These are phyloP conservation scores for Corapipo altera DNA, from an alignment of 2,113 vertebrate genomes.

Conservation along the genomic window DNA sequence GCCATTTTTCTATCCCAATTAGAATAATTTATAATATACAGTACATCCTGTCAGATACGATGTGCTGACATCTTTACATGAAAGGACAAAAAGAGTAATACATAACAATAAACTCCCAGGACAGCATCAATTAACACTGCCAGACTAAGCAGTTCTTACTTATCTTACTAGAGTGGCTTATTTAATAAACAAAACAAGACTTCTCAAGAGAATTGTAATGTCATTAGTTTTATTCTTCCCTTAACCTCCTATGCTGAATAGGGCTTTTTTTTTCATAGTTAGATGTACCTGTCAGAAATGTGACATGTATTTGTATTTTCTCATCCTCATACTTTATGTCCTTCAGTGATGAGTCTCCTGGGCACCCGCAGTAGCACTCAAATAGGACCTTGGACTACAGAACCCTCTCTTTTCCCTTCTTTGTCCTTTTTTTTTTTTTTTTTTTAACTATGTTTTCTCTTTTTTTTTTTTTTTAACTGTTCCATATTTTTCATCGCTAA, in stretches of 20 bases:
- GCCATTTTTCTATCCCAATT: neutral
- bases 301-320: conserved; percentile 5
- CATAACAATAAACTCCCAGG: conserved; percentile 23
- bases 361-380: neutral
- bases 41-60: conserved; percentile 2
- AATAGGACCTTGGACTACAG: neutral
- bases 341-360: neutral
- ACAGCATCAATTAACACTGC: conserved; percentile 45
- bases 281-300: conserved; percentile 8
- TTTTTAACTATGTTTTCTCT: accelerated
- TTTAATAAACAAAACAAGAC: conserved; percentile 50
- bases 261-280: neutral
- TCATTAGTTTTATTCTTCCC: conserved; percentile 27
- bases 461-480: neutral
- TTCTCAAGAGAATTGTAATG: conserved; percentile 11
- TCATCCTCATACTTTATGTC: neutral
- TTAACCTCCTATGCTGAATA: conserved; percentile 19
- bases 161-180: neutral
- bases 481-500: neutral
- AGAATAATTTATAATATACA: conserved; percentile 41
- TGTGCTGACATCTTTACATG: neutral
- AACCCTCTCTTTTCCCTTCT: neutral
- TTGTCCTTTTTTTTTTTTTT: neutral
- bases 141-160: conserved; percentile 47
- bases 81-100: conserved; percentile 46